Conservation (phyloP, 1,140 invertebrate genomes). For the Aphis craccivora region DNA sequence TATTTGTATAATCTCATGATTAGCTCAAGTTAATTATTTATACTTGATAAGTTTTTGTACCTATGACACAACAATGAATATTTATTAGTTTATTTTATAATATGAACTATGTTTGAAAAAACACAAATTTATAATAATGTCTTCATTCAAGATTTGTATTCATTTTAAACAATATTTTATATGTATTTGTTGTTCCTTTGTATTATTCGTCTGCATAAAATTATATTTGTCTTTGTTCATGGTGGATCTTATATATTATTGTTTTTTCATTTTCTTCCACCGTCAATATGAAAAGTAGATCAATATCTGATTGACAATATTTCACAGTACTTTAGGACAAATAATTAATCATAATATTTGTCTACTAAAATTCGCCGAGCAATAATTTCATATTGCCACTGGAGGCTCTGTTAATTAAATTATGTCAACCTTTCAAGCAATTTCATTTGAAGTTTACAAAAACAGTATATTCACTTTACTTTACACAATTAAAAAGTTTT, state of each 20-base stretch:
- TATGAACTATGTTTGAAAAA: background rate
- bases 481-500: background rate
- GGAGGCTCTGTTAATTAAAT: background rate
- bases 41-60: background rate
- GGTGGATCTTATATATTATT: background rate
- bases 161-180: background rate
- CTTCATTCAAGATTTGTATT: background rate
- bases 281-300: background rate
- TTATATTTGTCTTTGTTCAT: background rate
- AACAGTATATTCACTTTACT: background rate
- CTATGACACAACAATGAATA: background rate
- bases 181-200: background rate
- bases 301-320: background rate
- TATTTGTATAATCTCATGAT: background rate
- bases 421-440: background rate
- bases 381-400: background rate
- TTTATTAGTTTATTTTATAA: background rate
- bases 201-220: background rate
- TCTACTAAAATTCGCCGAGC: background rate
- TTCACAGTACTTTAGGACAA: background rate
- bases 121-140: background rate
- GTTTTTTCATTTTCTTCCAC: background rate
- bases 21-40: background rate
- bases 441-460: background rate
- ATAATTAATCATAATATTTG: background rate